A percentile compares a stretch with the other conserved stretches of the same genome.
These are phyloP conservation scores for Lasiurus borealis DNA, from an alignment of 2,113 vertebrate genomes.

Conservation along the genomic window DNA sequence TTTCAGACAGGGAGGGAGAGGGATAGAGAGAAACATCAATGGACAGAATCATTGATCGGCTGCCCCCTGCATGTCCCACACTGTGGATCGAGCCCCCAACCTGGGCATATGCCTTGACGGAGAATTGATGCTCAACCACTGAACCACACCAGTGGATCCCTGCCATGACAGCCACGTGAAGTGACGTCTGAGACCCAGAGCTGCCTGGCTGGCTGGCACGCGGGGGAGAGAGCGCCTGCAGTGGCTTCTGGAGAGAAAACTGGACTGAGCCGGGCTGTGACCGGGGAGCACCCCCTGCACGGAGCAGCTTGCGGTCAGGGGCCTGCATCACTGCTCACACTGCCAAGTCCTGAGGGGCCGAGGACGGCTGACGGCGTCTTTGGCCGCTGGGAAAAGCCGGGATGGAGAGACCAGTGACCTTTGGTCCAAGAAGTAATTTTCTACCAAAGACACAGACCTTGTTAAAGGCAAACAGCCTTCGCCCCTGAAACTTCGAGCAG, in stretches of 20 bases:
- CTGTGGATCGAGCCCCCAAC: no score
- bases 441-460: background rate
- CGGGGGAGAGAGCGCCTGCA: rapidly evolving
- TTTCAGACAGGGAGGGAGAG: no score
- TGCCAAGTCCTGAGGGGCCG: background rate
- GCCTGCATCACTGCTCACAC: rapidly evolving
- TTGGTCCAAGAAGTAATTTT: background rate
- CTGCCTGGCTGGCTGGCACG: background rate
- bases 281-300: no score
- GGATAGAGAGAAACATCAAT: no score
- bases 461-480: background rate
- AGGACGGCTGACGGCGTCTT: background rate
- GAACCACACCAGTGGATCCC: background rate
- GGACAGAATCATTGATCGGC: no score
- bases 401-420: background rate
- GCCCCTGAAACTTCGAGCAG: background rate
- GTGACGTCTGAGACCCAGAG: rapidly evolving
- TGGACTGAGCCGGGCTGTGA: background rate
- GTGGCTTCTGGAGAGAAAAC: background rate
- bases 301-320: background rate
- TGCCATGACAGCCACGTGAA: rapidly evolving
- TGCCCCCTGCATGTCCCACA: no score
- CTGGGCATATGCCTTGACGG: no score
- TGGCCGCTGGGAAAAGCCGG: background rate
- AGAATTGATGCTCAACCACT: no score